These are phyloP conservation scores for Eupithecia inturbata DNA, from an alignment of 2,888 invertebrate genomes.

Conservation along the genomic window DNA sequence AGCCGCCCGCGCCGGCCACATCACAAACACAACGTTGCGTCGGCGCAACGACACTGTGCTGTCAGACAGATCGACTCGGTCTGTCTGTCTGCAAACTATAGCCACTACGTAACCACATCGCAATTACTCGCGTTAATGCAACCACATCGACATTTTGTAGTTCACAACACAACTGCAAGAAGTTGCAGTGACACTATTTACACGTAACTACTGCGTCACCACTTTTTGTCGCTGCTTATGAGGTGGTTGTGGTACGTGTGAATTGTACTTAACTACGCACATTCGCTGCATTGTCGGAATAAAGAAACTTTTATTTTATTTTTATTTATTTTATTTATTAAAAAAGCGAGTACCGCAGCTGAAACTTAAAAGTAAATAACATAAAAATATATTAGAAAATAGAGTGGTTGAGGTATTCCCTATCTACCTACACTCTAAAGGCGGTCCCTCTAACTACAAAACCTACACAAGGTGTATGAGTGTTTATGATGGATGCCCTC, in stretches of 20 bases:
- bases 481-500: background rate
- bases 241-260: background rate
- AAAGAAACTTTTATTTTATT: too few species aligned
- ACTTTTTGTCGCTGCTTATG: too few species aligned
- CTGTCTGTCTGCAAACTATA: too few species aligned
- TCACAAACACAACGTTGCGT: too few species aligned
- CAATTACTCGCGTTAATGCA: background rate
- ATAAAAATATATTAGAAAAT: background rate
- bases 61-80: too few species aligned
- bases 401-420: background rate
- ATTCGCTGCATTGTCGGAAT: too few species aligned
- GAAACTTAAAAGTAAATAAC: background rate
- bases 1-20: too few species aligned
- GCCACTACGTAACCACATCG: background rate
- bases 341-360: too few species aligned
- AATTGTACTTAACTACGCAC: background rate
- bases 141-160: background rate
- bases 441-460: background rate
- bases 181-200: background rate
- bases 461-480: constrained; percentile 4
- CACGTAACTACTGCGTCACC: background rate
- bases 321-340: too few species aligned
- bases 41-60: too few species aligned
- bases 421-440: background rate
- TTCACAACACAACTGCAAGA: background rate